These are phyloP conservation scores for Aplochiton taeniatus DNA, from an alignment of 2,797 vertebrate species.

Conservation along the genomic window DNA sequence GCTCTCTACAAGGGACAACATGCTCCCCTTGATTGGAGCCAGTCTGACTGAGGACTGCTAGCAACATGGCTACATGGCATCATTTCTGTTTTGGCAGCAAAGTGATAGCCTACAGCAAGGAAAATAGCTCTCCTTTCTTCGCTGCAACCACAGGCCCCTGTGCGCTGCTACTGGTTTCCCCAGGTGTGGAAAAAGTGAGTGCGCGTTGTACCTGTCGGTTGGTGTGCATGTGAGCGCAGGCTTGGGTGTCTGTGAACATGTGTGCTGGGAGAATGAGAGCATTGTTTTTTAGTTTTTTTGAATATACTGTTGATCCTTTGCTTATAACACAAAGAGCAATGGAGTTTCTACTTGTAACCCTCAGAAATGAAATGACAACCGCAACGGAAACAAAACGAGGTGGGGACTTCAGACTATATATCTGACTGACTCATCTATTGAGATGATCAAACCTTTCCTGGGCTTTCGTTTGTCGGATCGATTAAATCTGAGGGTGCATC, in stretches of 20 bases:
- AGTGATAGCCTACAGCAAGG: conserved; percentile 41
- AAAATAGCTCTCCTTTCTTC: conserved; percentile 30
- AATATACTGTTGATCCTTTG: too few species aligned
- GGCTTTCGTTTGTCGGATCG: too few species aligned
- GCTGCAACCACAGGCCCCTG: conserved; percentile 30
- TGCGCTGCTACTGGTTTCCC: conserved; percentile 23
- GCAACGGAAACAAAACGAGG: too few species aligned
- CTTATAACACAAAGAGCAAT: too few species aligned
- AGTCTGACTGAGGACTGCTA: conserved; percentile 14
- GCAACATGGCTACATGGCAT: conserved; percentile 16
- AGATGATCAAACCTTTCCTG: too few species aligned
- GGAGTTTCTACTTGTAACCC: too few species aligned
- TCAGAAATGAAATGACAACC: too few species aligned
- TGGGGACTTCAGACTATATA: too few species aligned
- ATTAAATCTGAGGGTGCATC: too few species aligned
- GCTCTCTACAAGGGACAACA: conserved; percentile 25
- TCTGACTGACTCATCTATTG: too few species aligned
- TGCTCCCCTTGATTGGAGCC: conserved; percentile 42
- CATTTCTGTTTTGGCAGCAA: conserved; percentile 35
- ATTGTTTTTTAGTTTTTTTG: too few species aligned
- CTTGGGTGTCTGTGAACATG: neutral
- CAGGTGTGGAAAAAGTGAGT: neutral
- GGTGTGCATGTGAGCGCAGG: neutral
- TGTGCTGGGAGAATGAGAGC: neutral
- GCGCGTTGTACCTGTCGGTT: neutral